Conservation (phyloP, 2,797 vertebrate species). For the Brachyrhaphis roseni region DNA sequence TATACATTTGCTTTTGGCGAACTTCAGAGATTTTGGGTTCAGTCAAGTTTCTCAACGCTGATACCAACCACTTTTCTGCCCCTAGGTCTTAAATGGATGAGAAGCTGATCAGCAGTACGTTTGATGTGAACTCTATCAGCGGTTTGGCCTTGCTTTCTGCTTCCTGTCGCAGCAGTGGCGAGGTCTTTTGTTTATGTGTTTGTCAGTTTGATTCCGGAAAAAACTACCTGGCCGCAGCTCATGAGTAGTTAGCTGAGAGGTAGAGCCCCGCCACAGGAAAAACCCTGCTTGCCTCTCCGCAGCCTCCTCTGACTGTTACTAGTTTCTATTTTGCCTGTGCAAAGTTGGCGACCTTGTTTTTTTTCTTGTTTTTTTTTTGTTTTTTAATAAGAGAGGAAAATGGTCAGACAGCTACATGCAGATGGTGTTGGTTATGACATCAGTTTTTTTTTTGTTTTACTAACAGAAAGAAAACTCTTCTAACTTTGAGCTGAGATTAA, state of each 20-base stretch:
- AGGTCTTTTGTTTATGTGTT: constrained; percentile 10
- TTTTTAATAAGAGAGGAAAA: not conserved
- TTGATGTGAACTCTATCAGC: not conserved
- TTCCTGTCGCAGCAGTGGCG: not conserved
- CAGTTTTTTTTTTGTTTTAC: not conserved
- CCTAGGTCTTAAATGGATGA: not conserved
- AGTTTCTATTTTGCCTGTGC: not conserved
- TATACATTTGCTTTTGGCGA: not conserved
- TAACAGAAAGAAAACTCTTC: not conserved
- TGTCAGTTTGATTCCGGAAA: not conserved
- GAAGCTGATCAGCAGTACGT: not conserved
- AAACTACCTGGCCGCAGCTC: not conserved
- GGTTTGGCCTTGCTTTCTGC: not conserved
- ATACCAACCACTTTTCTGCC: not conserved
- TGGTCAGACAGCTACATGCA: not conserved
- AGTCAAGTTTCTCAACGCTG: not conserved
- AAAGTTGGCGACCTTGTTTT: not conserved
- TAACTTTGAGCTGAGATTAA: not conserved
- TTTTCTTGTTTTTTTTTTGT: not conserved
- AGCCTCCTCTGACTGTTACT: not conserved
- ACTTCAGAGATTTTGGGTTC: not conserved
- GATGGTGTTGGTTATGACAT: not conserved
- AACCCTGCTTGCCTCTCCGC: not conserved
- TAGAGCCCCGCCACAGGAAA: not conserved
- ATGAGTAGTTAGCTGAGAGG: not conserved